phyloP scores from a whole-genome alignment of 2,888 invertebrate genomes.

The Synergus gifuensis region DNA sequence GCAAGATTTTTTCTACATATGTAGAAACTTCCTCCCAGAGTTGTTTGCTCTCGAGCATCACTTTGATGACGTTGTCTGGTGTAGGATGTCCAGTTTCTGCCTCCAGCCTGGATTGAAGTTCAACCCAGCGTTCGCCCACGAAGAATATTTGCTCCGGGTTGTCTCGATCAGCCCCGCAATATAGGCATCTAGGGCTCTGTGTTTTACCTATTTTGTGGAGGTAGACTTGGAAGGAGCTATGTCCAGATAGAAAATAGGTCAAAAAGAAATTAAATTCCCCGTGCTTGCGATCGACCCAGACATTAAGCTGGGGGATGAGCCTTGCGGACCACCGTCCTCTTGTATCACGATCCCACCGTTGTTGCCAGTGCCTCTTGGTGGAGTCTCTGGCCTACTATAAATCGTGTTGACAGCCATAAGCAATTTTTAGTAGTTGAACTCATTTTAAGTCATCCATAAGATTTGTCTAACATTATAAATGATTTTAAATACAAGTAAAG shows the following conservation, averaged over 20 bases:
- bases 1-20: background rate
- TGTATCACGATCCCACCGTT: too few species aligned
- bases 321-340: too few species aligned
- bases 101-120: background rate
- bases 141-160: background rate
- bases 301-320: too few species aligned
- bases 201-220: slow-evolving; percentile 13
- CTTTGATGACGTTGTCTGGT: too few species aligned
- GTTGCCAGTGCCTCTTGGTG: too few species aligned
- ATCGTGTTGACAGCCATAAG: too few species aligned
- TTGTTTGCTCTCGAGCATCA: too few species aligned
- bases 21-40: background rate
- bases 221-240: background rate
- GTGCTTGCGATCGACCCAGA: background rate
- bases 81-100: background rate
- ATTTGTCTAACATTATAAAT: too few species aligned
- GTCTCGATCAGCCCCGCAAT: background rate
- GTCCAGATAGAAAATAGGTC: background rate
- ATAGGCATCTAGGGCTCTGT: slow-evolving; percentile 5
- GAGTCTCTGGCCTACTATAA: background rate
- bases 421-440: too few species aligned
- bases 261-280: background rate
- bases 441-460: too few species aligned
- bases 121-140: background rate
- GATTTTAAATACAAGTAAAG: too few species aligned